These are phyloP conservation scores for Phanerotoma sp. DNA, from an alignment of 2,888 invertebrate species.

Conservation along the genomic window DNA sequence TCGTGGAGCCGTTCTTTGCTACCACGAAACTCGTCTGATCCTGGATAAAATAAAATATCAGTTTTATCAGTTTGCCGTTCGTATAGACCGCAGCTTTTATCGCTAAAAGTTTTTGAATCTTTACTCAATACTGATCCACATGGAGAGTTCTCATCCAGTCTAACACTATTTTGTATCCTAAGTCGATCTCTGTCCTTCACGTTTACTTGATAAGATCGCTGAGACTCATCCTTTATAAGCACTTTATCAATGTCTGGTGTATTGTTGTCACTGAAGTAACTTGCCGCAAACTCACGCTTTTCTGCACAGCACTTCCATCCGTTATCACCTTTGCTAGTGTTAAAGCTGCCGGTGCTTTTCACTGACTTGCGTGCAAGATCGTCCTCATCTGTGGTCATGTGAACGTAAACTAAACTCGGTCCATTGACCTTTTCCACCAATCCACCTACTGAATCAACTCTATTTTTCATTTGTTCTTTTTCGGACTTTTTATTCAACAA, in stretches of 20 bases:
- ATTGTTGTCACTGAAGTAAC: constrained; percentile 41
- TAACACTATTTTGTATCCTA: constrained; percentile 1
- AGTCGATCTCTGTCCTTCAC: background rate
- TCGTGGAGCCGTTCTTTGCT: constrained; percentile 52
- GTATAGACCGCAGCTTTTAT: background rate
- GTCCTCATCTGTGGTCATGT: constrained; percentile 25
- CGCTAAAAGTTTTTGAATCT: constrained; percentile 3
- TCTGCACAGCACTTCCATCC: constrained; percentile 48
- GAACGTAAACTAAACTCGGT: constrained; percentile 41
- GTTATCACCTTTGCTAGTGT: too few relatives aligned
- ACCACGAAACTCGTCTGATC: constrained; percentile 34
- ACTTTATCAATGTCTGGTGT: constrained; percentile 12
- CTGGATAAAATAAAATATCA: constrained; percentile 19
- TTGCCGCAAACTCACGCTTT: constrained; percentile 47
- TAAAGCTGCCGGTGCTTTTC: too few relatives aligned
- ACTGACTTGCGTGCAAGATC: background rate
- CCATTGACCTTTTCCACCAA: constrained; percentile 41
- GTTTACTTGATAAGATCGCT: background rate
- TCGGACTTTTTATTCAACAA: background rate
- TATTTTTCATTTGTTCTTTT: constrained; percentile 38
- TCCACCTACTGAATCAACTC: constrained; percentile 47
- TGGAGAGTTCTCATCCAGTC: background rate
- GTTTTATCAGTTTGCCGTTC: constrained; percentile 1
- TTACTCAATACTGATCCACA: background rate
- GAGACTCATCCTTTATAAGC: background rate